Percentiles rank a stretch among this genome's conserved stretches.
These are phyloP conservation scores for Mobula hypostoma DNA, from an alignment of 2,113 vertebrate species.

Conservation along the genomic window DNA sequence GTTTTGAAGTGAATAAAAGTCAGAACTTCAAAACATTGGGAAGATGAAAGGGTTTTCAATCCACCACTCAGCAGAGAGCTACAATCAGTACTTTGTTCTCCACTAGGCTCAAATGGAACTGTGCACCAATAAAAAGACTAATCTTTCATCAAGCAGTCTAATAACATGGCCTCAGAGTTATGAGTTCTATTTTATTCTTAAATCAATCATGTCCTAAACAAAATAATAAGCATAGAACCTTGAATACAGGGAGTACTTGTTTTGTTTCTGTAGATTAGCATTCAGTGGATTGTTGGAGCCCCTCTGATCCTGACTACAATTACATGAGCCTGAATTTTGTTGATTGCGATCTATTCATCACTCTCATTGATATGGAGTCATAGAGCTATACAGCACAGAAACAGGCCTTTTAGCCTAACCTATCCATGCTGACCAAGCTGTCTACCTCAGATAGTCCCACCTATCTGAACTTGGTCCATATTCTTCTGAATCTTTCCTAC, in stretches of 20 bases:
- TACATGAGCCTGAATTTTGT: background rate
- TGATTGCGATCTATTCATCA: no score
- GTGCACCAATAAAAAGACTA: background rate
- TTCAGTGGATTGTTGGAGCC: background rate
- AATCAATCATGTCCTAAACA: background rate
- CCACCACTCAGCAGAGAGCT: background rate
- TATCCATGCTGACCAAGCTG: no score
- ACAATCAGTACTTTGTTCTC: slow-evolving; percentile 21
- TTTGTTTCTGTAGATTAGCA: background rate
- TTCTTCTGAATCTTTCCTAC: no score
- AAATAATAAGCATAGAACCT: background rate
- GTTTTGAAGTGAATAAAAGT: slow-evolving; percentile 18
- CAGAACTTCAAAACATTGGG: slow-evolving; percentile 20
- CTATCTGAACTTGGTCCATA: no score
- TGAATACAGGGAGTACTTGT: background rate
- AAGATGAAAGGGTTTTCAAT: slow-evolving; percentile 24
- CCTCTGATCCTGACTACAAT: background rate
- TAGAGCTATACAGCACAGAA: no score
- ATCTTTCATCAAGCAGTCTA: slow-evolving; percentile 25
- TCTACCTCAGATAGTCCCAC: no score
- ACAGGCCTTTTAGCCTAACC: no score
- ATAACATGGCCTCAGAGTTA: slow-evolving; percentile 8
- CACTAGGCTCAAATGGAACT: no score
- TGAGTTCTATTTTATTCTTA: background rate
- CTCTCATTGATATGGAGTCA: no score